phyloP scores from a whole-genome alignment of 64 coral and sea anemone species.

The Exaiptasia diaphana region DNA sequence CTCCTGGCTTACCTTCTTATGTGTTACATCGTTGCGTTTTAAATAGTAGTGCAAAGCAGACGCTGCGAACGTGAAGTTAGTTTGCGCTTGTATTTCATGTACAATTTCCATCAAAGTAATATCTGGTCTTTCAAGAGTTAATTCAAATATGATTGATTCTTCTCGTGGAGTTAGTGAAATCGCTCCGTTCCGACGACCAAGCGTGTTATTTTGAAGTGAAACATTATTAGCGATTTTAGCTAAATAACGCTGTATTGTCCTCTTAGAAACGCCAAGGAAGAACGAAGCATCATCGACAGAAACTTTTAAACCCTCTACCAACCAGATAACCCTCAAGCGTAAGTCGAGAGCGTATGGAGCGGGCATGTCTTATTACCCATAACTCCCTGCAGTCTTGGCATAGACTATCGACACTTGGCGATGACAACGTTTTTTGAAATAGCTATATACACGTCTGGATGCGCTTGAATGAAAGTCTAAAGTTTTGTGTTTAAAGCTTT shows the following conservation, averaged over 20 bases:
- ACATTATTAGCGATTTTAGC: slow-evolving; percentile 22
- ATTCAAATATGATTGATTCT: slow-evolving; percentile 29
- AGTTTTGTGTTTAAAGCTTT: too few species aligned
- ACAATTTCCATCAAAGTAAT: slow-evolving; percentile 46
- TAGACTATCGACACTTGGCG: too few species aligned
- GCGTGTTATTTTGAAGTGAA: slow-evolving; percentile 1
- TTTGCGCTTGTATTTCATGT: slow-evolving; percentile 16
- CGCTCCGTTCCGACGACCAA: slow-evolving; percentile 6
- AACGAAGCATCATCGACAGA: too few species aligned
- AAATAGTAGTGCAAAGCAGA: slow-evolving; percentile 28
- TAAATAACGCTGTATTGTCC: slow-evolving; percentile 16
- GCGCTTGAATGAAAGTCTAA: too few species aligned
- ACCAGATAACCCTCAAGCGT: too few species aligned
- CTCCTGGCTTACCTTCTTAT: slow-evolving; percentile 23
- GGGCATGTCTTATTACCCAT: too few species aligned
- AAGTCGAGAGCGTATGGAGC: too few species aligned
- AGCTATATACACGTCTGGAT: too few species aligned
- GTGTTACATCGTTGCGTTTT: slow-evolving; percentile 24
- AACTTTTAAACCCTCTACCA: too few species aligned
- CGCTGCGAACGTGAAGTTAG: slow-evolving; percentile 12
- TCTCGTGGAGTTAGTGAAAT: slow-evolving; percentile 33
- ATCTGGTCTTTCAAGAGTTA: slow-evolving; percentile 16
- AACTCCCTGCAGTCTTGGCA: too few species aligned
- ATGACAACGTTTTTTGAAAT: too few species aligned
- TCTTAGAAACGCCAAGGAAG: not conserved